Evolutionary conservation across 2,797 vertebrate genomes (phyloP).

Genomic region (Rallus crepitans): DNA sequence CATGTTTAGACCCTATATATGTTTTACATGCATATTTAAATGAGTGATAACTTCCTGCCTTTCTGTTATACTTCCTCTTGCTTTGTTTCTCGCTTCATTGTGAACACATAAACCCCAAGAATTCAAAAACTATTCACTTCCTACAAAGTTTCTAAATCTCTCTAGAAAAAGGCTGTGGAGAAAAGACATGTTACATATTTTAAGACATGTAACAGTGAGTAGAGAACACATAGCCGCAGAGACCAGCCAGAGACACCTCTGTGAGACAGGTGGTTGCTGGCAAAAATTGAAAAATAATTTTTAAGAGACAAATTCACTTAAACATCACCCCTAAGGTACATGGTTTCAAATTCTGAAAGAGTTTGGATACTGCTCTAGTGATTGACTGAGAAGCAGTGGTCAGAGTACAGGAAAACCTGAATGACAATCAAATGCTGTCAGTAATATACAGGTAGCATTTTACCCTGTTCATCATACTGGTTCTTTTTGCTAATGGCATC

Average conservation of each 20-base stretch:
- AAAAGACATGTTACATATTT: neutral
- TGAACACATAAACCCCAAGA: neutral
- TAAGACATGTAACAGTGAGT: neutral
- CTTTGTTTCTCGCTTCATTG: neutral
- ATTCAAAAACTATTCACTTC: neutral
- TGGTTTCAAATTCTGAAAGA: neutral
- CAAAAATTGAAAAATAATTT: neutral
- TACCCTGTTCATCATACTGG: neutral
- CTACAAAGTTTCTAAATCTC: neutral
- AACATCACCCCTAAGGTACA: neutral
- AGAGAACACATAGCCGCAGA: neutral
- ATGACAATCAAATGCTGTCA: neutral
- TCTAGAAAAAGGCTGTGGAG: neutral
- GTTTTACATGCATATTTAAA: neutral
- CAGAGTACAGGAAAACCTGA: neutral
- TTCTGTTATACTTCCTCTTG: neutral
- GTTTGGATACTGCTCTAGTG: neutral
- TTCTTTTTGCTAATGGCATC: neutral
- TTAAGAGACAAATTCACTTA: neutral
- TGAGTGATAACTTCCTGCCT: neutral
- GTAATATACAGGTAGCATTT: neutral
- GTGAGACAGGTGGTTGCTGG: neutral
- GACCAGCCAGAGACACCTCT: neutral
- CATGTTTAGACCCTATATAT: neutral
- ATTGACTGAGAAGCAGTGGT: neutral